phyloP scores from a whole-genome alignment of 2,797 vertebrate species.

The Dryobates pubescens region DNA sequence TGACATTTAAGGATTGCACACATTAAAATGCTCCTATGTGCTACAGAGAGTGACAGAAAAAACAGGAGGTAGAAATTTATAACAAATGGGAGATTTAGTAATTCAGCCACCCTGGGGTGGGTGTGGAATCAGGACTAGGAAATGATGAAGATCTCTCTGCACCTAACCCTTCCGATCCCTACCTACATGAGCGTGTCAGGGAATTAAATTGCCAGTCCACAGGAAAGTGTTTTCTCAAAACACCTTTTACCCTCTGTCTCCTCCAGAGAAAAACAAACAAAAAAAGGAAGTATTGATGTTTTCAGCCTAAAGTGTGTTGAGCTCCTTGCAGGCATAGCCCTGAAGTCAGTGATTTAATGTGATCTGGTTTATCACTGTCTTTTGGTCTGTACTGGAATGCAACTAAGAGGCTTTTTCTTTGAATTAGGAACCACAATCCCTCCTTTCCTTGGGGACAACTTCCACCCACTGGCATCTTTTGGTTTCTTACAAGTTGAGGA shows the following conservation, averaged over 20 bases:
- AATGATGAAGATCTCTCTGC: not conserved
- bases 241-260: too few species aligned
- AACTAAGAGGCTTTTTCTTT: not conserved
- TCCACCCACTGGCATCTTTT: not conserved
- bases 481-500: not conserved
- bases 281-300: not conserved
- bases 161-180: not conserved
- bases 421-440: not conserved
- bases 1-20: conserved; percentile 25
- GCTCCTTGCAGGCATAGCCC: not conserved
- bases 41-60: not conserved
- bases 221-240: not conserved
- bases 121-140: not conserved
- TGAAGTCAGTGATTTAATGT: not conserved
- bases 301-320: not conserved
- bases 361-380: not conserved
- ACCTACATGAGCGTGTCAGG: not conserved
- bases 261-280: not conserved
- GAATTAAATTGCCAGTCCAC: not conserved
- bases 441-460: not conserved
- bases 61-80: not conserved
- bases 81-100: not conserved
- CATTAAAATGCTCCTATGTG: conserved; percentile 1
- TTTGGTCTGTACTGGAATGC: not conserved
- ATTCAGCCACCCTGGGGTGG: not conserved